Base-by-base conservation (phyloP, 2,113 vertebrate species). In the Nerophis ophidion region DNA sequence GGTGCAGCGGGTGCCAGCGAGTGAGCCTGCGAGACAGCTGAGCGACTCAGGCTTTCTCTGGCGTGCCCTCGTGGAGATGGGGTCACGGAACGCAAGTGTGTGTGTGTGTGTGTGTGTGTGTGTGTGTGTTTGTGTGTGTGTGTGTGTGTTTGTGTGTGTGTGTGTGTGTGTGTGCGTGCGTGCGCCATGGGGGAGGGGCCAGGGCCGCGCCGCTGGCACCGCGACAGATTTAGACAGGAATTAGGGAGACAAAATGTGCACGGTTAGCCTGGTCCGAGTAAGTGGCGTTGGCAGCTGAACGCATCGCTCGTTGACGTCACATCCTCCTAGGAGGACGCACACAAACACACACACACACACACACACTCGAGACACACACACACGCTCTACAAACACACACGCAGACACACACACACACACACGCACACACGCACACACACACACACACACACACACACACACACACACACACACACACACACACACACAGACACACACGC, bases 21-120 rank as follows among this genome's bases (percentile, higher is more conserved):
- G 72, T 77, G 87, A 89, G 81, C 69, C 71, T 71, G 67, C 77
- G 81, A 86, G 89, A 91, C 89, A 91, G 88, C 89, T 91, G 89
- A 75, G 75, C 63, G 68, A 68, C 70, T 50, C 60, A 65, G 75
- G 81, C 66, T 86, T 89, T 89, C 86, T 86, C 73, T 86, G 72
- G 68, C 62, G 58, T 74, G 70, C 66, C 60, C 72, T 67, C 50
- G 26, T 45, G 53, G 62, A 72, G 77, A 85, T 69, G 65, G 83
- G 84, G 79, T 88, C 82, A 85, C 62, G 60, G 64, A 86, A 83
- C 88, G 78, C 72, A 59, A 76, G 68, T 40, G 57, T 44, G 59
- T 60, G 66, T 26, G 61, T 12, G 64, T n/a, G 68, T 8, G n/a
- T 40, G 34, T 7, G 15, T 17, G 38, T 51, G 19, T 8, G 71